These are phyloP conservation scores for Mesoclemmys tuberculata DNA, from an alignment of 2,113 vertebrate species.

Conservation along the genomic window DNA sequence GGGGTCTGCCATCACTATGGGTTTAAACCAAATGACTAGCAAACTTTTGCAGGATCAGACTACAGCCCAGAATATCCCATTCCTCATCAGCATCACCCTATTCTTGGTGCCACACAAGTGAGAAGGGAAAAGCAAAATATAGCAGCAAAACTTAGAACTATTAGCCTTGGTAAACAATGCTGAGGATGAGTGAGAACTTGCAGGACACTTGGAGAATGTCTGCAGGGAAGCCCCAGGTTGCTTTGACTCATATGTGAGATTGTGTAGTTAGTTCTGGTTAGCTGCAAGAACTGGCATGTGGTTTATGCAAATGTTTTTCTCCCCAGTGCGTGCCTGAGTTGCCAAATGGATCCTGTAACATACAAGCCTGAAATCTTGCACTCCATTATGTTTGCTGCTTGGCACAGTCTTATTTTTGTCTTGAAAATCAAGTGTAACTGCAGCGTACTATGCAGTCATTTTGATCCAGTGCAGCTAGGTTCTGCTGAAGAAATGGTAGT, in stretches of 20 bases:
- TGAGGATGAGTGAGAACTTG: neutral
- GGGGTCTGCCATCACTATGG: neutral
- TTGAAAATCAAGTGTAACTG: neutral
- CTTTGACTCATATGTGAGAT: neutral
- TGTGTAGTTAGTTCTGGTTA: neutral
- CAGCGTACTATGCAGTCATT: neutral
- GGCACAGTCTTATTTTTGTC: neutral
- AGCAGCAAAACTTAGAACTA: neutral
- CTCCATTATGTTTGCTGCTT: neutral
- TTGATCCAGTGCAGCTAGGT: neutral
- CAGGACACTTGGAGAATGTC: neutral
- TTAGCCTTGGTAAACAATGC: neutral
- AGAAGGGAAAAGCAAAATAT: neutral
- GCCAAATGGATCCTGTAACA: neutral
- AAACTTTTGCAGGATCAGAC: neutral
- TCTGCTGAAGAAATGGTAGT: neutral
- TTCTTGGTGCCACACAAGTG: neutral
- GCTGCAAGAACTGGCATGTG: neutral
- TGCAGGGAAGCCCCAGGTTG: neutral
- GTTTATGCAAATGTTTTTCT: neutral
- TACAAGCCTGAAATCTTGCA: neutral
- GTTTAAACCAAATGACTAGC: neutral
- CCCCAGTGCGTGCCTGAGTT: neutral
- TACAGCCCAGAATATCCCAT: neutral
- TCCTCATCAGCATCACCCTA: neutral